These are phyloP conservation scores for Gobius niger DNA, from an alignment of 2,113 vertebrate genomes.

Conservation along the genomic window DNA sequence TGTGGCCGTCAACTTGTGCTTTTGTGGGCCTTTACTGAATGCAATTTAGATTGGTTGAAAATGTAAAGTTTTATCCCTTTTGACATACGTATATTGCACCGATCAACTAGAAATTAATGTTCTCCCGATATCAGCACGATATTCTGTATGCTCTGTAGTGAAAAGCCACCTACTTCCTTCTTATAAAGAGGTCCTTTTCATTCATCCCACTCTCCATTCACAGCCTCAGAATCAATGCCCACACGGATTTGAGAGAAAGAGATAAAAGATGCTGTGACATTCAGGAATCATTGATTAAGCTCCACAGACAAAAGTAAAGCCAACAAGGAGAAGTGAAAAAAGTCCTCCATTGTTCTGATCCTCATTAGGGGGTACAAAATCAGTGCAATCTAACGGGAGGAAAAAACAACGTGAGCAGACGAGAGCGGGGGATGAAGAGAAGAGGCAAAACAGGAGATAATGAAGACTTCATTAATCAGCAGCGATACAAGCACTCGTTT, in stretches of 20 bases:
- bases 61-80: too few relatives aligned
- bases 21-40: too few relatives aligned
- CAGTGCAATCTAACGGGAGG: slow-evolving; percentile 43
- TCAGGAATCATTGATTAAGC: slow-evolving; percentile 55
- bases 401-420: slow-evolving; percentile 52
- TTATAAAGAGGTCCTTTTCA: slow-evolving; percentile 43
- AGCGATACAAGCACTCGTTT: slow-evolving; percentile 52
- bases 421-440: slow-evolving; percentile 42
- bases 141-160: slow-evolving; percentile 11
- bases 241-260: slow-evolving; percentile 18
- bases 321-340: slow-evolving; percentile 36
- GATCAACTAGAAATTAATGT: too few relatives aligned
- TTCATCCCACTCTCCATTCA: slow-evolving; percentile 48
- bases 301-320: slow-evolving; percentile 46
- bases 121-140: not conserved
- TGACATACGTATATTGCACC: too few relatives aligned
- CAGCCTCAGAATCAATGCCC: slow-evolving; percentile 45
- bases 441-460: slow-evolving; percentile 61
- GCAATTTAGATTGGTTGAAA: too few relatives aligned
- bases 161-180: slow-evolving; percentile 11
- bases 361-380: slow-evolving; percentile 53
- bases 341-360: slow-evolving; percentile 45
- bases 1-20: too few relatives aligned
- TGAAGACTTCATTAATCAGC: slow-evolving; percentile 71
- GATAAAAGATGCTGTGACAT: slow-evolving; percentile 45